These are phyloP conservation scores for Pelochelys cantorii DNA, from an alignment of 2,797 vertebrate genomes.

Conservation along the genomic window DNA sequence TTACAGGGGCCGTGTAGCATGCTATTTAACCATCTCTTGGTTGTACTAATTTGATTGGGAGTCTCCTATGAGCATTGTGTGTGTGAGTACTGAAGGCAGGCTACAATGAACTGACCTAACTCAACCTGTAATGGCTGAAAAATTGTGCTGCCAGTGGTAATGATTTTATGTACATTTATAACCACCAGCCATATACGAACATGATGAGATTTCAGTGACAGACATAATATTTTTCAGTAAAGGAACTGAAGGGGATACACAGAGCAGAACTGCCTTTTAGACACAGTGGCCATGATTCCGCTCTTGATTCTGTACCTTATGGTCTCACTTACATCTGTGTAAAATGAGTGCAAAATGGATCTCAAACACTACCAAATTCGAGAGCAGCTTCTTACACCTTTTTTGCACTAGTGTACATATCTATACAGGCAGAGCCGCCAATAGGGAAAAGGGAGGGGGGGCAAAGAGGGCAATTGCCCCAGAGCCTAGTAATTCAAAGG, in stretches of 20 bases:
- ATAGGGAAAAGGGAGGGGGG: no score
- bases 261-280: not conserved
- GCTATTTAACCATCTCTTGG: slow-evolving; percentile 42
- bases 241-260: not conserved
- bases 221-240: not conserved
- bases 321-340: not conserved
- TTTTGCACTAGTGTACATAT: not conserved
- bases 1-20: slow-evolving; percentile 12
- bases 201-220: not conserved
- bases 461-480: no score
- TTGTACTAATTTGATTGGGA: slow-evolving; percentile 19
- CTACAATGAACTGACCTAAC: not conserved
- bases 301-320: not conserved
- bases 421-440: not conserved
- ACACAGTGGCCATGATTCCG: not conserved
- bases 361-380: not conserved
- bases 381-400: not conserved
- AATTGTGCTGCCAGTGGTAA: not conserved
- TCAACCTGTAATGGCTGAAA: not conserved
- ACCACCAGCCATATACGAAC: not conserved
- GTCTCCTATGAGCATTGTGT: slow-evolving; percentile 26
- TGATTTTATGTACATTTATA: not conserved
- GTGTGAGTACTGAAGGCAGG: not conserved
- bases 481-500: no score
- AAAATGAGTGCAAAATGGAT: not conserved